Conservation (phyloP, 2,888 invertebrate species). For the Zygothrica quintamaculata region DNA sequence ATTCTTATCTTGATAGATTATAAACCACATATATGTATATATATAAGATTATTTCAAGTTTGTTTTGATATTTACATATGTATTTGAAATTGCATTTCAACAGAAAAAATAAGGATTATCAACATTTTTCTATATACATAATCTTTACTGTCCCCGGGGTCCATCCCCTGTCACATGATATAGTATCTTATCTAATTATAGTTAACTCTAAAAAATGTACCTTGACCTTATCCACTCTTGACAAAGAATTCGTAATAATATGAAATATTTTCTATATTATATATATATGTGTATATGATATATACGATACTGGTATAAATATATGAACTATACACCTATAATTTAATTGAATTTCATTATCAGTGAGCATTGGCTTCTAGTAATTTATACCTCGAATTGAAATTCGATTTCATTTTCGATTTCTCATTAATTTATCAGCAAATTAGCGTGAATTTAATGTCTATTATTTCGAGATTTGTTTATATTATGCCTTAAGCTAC, state of each 20-base stretch:
- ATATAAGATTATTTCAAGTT: slow-evolving; percentile 1
- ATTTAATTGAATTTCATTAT: slow-evolving; percentile 14
- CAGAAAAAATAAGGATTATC: slow-evolving; percentile 10
- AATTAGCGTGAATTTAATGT: slow-evolving; percentile 47
- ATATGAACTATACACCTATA: no score
- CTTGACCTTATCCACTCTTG: slow-evolving; percentile 46
- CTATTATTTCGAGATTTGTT: slow-evolving; percentile 43
- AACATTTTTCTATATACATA: neutral
- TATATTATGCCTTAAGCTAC: slow-evolving; percentile 19
- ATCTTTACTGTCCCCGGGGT: slow-evolving; percentile 25
- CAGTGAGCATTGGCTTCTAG: slow-evolving; percentile 21
- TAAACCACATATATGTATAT: neutral
- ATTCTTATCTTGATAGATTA: neutral
- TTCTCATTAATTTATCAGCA: slow-evolving; percentile 38
- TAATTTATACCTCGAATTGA: slow-evolving; percentile 31
- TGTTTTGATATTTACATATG: slow-evolving; percentile 6
- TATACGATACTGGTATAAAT: no score
- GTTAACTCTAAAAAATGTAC: slow-evolving; percentile 31
- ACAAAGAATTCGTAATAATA: no score
- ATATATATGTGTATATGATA: no score
- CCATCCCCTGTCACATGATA: slow-evolving; percentile 14
- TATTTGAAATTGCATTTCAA: slow-evolving; percentile 1
- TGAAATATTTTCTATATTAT: no score
- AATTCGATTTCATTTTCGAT: no score
- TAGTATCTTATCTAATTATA: slow-evolving; percentile 51